Percentiles rank a stretch among this genome's conserved stretches.
These are phyloP conservation scores for Malurus cyaneus DNA, from an alignment of 2,113 vertebrate genomes.

Conservation along the genomic window DNA sequence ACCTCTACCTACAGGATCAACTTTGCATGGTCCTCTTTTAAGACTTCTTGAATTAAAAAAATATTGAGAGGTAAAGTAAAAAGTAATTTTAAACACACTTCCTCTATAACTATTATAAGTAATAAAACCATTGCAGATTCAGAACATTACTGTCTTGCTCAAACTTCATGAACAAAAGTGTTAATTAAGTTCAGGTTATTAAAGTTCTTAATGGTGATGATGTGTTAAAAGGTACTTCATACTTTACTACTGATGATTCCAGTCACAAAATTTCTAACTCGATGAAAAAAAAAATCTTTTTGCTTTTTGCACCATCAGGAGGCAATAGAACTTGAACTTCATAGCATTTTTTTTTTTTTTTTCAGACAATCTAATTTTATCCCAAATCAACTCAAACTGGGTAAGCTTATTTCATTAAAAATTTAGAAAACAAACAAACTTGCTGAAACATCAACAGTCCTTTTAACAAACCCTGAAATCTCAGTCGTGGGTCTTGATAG, in stretches of 20 bases:
- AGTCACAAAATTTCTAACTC: not conserved
- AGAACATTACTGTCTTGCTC: not conserved
- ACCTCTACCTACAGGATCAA: not conserved
- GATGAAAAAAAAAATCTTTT: rapidly evolving
- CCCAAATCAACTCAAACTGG: not conserved
- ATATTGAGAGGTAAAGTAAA: not conserved
- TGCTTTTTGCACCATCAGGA: not conserved
- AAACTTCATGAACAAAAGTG: not conserved
- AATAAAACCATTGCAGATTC: not conserved
- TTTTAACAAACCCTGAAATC: not conserved
- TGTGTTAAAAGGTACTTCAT: not conserved
- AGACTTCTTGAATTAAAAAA: not conserved
- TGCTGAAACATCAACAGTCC: not conserved
- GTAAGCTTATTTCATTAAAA: not conserved
- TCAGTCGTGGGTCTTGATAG: not conserved
- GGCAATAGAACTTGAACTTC: not conserved
- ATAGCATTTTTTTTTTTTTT: not conserved
- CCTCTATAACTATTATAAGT: not conserved
- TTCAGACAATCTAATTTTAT: not conserved
- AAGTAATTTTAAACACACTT: not conserved
- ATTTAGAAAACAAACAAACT: not conserved
- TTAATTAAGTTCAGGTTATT: not conserved
- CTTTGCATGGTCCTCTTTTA: not conserved
- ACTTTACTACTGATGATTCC: not conserved
- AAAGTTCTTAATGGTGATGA: not conserved